Evolutionary conservation across 2,797 vertebrate genomes (phyloP).

Genomic region (Arrhamphus sclerolepis): DNA sequence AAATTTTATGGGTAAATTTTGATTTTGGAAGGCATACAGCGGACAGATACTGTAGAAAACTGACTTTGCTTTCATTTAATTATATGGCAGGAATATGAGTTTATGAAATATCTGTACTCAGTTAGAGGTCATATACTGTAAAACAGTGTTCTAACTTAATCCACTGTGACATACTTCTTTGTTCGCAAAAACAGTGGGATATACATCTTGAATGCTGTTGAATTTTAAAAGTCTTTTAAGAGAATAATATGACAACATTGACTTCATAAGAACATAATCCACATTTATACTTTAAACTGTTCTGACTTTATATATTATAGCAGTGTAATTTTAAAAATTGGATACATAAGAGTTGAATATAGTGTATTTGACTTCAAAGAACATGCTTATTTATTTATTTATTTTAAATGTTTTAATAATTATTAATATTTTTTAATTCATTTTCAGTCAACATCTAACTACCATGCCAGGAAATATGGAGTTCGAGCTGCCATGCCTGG

Average conservation of each 20-base stretch:
- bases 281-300: too few species aligned
- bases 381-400: neutral
- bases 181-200: too few species aligned
- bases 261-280: too few species aligned
- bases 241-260: too few species aligned
- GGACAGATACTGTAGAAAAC: neutral
- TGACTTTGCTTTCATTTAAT: neutral
- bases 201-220: too few species aligned
- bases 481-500: conserved; percentile 98
- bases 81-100: neutral
- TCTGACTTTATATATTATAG: too few species aligned
- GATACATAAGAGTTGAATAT: neutral
- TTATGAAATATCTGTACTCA: neutral
- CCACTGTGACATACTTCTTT: neutral
- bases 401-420: too few species aligned
- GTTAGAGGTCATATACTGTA: neutral
- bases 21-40: neutral
- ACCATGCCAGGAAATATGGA: conserved; percentile 94
- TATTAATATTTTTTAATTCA: conserved; percentile 16
- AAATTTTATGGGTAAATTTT: too few species aligned
- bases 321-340: too few species aligned
- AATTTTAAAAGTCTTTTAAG: too few species aligned
- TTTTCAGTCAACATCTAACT: conserved; percentile 95
- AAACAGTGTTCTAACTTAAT: neutral
- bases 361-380: neutral